Evolutionary conservation across 2,888 invertebrate species (phyloP).

Genomic region (Microplitis deprimator): DNA sequence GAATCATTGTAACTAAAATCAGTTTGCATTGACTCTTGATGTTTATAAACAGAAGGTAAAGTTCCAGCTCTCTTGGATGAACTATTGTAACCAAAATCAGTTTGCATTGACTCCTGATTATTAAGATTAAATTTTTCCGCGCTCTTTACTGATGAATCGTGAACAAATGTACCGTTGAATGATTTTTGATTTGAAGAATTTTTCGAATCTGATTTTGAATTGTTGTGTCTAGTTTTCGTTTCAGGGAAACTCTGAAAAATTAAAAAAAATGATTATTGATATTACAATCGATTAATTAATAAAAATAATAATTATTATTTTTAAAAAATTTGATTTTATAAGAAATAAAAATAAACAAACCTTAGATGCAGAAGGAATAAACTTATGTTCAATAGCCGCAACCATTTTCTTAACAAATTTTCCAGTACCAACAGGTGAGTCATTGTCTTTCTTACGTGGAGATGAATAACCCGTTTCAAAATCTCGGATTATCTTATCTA

Average conservation of each 20-base stretch:
- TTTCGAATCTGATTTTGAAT: not conserved
- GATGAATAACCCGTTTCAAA: constrained; percentile 56
- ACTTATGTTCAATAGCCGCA: constrained; percentile 59
- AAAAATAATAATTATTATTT: not conserved
- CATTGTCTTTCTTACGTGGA: constrained; percentile 45
- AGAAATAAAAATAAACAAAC: constrained; percentile 26
- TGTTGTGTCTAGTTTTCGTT: not conserved
- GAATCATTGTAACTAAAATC: too few relatives aligned
- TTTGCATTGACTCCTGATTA: too few relatives aligned
- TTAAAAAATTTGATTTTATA: not conserved
- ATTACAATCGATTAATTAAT: not conserved
- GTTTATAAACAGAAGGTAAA: too few relatives aligned
- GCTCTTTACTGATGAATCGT: not conserved
- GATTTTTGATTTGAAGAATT: not conserved
- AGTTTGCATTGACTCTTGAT: too few relatives aligned
- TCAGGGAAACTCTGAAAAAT: not conserved
- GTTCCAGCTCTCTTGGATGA: too few relatives aligned
- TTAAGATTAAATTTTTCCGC: not conserved
- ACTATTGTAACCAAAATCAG: too few relatives aligned
- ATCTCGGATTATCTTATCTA: constrained; percentile 56
- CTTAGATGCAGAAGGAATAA: constrained; percentile 35
- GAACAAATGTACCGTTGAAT: not conserved
- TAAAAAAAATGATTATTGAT: not conserved
- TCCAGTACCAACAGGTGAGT: constrained; percentile 3
- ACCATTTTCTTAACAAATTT: constrained; percentile 62